phyloP scores from a whole-genome alignment of 2,113 vertebrate genomes.

The Prochilodus magdalenae region DNA sequence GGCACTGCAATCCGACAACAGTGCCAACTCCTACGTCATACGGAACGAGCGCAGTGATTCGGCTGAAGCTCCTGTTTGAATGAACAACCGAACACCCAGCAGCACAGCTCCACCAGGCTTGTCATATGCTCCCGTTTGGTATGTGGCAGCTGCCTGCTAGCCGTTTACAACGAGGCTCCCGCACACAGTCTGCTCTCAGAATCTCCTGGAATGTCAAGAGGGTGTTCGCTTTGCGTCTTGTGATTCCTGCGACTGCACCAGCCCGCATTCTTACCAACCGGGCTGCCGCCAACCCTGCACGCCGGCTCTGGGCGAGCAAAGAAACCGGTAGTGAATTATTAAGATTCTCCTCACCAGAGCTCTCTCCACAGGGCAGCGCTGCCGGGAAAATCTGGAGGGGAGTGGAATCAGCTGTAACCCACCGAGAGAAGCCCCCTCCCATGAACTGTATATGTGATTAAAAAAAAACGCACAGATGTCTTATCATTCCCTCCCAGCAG shows the following conservation, averaged over 20 bases:
- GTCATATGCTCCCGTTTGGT: background rate
- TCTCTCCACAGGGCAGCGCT: conserved; percentile 65
- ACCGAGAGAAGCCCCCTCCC: conserved; percentile 22
- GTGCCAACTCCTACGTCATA: too few species aligned
- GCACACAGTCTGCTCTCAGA: background rate
- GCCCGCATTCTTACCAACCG: conserved; percentile 34
- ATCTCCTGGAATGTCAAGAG: background rate
- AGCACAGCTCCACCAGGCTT: background rate
- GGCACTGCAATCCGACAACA: too few species aligned
- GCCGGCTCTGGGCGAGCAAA: conserved; percentile 48
- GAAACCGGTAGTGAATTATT: conserved; percentile 71
- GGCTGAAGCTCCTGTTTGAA: too few species aligned
- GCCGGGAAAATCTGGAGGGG: conserved; percentile 43
- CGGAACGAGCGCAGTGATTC: too few species aligned
- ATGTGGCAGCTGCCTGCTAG: conserved; percentile 30
- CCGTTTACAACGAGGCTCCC: background rate
- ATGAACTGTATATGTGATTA: conserved; percentile 4
- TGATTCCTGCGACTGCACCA: conserved; percentile 14
- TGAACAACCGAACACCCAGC: too few species aligned
- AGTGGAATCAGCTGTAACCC: conserved; percentile 26
- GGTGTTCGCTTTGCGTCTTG: conserved; percentile 3
- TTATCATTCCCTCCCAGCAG: conserved; percentile 33
- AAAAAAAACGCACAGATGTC: conserved; percentile 19
- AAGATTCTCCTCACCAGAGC: conserved; percentile 36
- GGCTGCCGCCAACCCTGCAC: conserved; percentile 24